phyloP scores from a whole-genome alignment of 2,888 invertebrate species.

The Aradus depressus region DNA sequence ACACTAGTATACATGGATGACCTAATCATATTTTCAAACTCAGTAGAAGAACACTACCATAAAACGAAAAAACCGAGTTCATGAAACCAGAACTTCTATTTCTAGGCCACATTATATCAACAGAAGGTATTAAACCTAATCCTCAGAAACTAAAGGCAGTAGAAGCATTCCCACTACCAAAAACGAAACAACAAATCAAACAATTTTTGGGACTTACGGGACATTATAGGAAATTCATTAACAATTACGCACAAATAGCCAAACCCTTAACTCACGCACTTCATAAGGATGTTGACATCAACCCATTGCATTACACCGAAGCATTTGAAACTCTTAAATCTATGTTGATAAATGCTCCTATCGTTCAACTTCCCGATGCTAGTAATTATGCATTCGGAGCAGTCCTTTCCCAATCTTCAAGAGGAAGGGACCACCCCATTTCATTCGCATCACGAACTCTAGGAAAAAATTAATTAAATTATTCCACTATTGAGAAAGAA shows the following conservation, averaged over 20 bases:
- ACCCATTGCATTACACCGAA: too few relatives aligned
- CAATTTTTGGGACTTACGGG: constrained; percentile 32
- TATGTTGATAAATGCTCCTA: too few relatives aligned
- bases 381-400: too few relatives aligned
- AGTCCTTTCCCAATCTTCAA: too few relatives aligned
- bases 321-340: too few relatives aligned
- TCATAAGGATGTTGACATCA: too few relatives aligned
- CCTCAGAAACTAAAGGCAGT: constrained; percentile 12
- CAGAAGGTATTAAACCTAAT: constrained; percentile 19
- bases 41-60: constrained; percentile 8
- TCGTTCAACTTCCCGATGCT: too few relatives aligned
- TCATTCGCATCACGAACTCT: too few relatives aligned
- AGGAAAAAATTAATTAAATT: too few relatives aligned
- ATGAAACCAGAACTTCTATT: constrained; percentile 17
- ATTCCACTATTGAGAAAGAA: too few relatives aligned
- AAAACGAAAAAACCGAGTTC: constrained; percentile 22
- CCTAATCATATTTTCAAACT: constrained; percentile 17
- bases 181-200: constrained; percentile 15
- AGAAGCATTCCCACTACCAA: constrained; percentile 14
- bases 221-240: constrained; percentile 33
- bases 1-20: constrained; percentile 21
- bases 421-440: too few relatives aligned
- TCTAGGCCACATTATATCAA: not conserved
- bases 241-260: constrained; percentile 3
- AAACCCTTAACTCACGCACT: constrained; percentile 26